Percentiles rank a stretch among this genome's conserved stretches.
phyloP scores from a whole-genome alignment of 2,113 vertebrate species.

The Panthera tigris region DNA sequence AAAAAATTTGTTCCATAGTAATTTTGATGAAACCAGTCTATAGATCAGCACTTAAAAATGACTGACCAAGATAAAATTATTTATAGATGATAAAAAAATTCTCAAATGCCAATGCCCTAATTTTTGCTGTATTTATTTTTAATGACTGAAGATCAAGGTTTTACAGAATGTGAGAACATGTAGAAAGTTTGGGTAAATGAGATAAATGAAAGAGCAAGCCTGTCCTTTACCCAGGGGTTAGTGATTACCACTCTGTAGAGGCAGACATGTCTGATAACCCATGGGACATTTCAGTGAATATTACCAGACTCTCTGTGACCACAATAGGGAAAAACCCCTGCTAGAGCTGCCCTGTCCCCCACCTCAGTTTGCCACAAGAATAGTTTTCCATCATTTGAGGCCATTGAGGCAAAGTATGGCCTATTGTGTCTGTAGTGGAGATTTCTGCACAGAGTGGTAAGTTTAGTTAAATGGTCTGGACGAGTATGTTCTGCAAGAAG shows the following conservation, averaged over 20 bases:
- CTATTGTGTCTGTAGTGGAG: neutral
- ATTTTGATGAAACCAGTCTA: neutral
- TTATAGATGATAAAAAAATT: neutral
- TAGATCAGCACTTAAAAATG: neutral
- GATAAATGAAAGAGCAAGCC: neutral
- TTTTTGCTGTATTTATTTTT: conserved; percentile 1
- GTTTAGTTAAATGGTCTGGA: neutral
- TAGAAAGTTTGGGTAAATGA: neutral
- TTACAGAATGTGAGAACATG: neutral
- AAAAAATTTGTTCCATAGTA: neutral
- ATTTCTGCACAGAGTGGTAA: neutral
- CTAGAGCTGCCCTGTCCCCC: neutral
- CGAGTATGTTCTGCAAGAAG: neutral
- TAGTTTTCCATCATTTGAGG: neutral
- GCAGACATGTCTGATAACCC: neutral
- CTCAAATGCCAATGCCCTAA: neutral
- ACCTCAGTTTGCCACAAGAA: neutral
- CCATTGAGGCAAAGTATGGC: neutral
- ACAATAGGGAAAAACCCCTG: neutral
- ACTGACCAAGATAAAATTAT: neutral
- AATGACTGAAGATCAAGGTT: neutral
- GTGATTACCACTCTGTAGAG: neutral
- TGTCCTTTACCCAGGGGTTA: neutral
- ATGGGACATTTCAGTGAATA: neutral
- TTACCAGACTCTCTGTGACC: neutral